Evolutionary conservation across 2,113 vertebrate genomes (phyloP).

Genomic region (Lepisosteus osseus): DNA sequence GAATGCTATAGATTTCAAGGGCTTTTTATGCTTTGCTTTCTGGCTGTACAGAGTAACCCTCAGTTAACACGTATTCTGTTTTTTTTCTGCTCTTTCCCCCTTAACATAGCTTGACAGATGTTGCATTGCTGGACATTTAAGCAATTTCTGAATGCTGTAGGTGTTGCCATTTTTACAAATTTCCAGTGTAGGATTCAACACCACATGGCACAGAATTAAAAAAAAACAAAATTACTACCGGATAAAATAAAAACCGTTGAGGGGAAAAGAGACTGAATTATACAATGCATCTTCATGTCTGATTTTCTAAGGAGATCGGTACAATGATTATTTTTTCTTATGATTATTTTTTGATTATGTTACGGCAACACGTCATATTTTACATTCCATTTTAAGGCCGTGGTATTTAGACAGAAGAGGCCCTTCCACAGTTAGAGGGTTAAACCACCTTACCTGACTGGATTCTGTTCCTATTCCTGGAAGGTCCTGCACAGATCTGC

Average conservation of each 20-base stretch:
- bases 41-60: neutral
- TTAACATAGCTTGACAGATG: conserved; percentile 1
- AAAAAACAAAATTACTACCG: neutral
- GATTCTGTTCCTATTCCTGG: conserved; percentile 82
- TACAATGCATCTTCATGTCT: too few relatives aligned
- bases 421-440: neutral
- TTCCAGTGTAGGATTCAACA: neutral
- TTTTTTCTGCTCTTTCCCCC: neutral
- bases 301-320: too few relatives aligned
- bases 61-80: neutral
- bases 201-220: neutral
- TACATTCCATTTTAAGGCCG: too few relatives aligned
- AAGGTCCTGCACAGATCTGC: conserved; percentile 94
- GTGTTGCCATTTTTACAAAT: neutral
- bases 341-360: too few relatives aligned
- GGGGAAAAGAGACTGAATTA: too few relatives aligned
- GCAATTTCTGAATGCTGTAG: neutral
- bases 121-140: neutral
- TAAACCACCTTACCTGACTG: conserved; percentile 78
- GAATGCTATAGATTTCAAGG: conserved; percentile 23
- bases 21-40: conserved; percentile 10
- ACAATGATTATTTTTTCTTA: too few relatives aligned
- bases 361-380: too few relatives aligned
- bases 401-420: too few relatives aligned
- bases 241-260: neutral